Evolutionary conservation across 2,113 vertebrate genomes (phyloP).

Genomic region (Caranx melampygus): DNA sequence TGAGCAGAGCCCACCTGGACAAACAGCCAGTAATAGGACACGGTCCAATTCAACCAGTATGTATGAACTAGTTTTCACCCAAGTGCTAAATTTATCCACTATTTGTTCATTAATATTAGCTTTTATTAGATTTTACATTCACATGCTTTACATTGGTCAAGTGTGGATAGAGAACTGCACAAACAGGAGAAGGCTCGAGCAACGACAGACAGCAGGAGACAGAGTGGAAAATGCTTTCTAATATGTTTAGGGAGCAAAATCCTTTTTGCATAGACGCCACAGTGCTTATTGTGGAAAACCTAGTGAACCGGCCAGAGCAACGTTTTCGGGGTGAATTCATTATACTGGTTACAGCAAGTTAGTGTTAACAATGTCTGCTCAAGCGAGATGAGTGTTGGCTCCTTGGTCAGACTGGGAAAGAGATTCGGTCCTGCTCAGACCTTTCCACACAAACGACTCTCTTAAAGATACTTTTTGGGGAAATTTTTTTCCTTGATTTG

Average conservation of each 20-base stretch:
- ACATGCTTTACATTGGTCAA: neutral
- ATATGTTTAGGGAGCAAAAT: slow-evolving; percentile 24
- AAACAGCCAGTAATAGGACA: slow-evolving; percentile 79
- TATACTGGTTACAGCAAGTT: no score
- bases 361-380: no score
- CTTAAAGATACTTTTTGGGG: no score
- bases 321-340: no score
- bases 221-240: neutral
- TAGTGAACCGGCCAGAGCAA: no score
- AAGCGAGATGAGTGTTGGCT: no score
- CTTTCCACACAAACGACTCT: no score
- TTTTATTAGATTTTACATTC: neutral
- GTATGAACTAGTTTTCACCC: slow-evolving; percentile 50
- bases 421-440: no score
- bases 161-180: neutral
- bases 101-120: neutral
- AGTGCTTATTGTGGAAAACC: neutral
- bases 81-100: neutral
- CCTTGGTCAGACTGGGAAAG: no score
- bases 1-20: slow-evolving; percentile 72
- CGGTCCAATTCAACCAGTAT: slow-evolving; percentile 91
- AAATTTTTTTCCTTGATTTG: no score
- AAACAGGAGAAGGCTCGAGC: neutral
- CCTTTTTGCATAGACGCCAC: neutral
- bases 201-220: no score